These are phyloP conservation scores for Agelaius tricolor DNA, from an alignment of 2,113 vertebrate species.

Conservation along the genomic window DNA sequence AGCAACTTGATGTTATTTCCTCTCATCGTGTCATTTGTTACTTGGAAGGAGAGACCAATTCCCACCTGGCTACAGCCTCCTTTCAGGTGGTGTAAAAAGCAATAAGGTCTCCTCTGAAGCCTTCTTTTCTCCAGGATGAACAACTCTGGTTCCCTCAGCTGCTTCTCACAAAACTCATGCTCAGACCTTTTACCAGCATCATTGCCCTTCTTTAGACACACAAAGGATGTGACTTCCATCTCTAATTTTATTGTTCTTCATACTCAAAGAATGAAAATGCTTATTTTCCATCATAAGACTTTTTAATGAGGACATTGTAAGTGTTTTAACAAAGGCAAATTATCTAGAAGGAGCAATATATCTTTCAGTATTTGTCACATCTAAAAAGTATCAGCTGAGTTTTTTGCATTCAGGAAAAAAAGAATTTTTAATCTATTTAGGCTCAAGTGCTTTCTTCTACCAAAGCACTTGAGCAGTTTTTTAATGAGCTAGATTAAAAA, in stretches of 20 bases:
- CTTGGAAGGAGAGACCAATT: not conserved
- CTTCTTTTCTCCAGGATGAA: not conserved
- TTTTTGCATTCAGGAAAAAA: not conserved
- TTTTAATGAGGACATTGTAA: not conserved
- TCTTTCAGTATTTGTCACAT: not conserved
- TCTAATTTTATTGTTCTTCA: not conserved
- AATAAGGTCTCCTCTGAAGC: not conserved
- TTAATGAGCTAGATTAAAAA: not conserved
- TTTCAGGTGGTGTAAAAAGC: not conserved
- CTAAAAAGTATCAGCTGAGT: not conserved
- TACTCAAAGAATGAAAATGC: not conserved
- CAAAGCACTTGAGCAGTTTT: not conserved
- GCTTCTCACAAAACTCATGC: not conserved
- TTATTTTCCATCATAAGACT: not conserved
- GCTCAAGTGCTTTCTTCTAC: not conserved
- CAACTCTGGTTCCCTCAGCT: not conserved
- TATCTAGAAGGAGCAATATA: not conserved
- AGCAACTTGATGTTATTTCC: not conserved
- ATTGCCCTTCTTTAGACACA: not conserved
- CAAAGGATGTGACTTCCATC: rapidly evolving
- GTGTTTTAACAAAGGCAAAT: not conserved
- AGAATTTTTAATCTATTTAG: not conserved
- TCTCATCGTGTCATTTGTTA: not conserved
- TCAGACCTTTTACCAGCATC: not conserved
- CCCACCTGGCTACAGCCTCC: not conserved